These are phyloP conservation scores for Siderastrea siderea DNA, from an alignment of 92 coral and sea anemone genomes.

Conservation along the genomic window DNA sequence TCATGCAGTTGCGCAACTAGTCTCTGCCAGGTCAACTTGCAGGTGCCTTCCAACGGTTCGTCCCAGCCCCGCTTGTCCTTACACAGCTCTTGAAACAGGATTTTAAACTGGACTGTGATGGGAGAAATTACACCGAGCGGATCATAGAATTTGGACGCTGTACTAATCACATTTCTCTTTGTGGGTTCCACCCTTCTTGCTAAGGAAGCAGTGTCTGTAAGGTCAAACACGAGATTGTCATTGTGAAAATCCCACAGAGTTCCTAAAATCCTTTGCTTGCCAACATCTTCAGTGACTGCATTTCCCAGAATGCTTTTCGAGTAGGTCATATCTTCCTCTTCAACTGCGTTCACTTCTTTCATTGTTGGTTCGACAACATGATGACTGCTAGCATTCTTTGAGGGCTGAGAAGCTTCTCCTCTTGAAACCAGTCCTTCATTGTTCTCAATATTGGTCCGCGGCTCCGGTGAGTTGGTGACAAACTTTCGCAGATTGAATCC, in stretches of 20 bases:
- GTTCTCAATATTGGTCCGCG: not conserved
- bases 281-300: too few relatives aligned
- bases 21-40: not conserved
- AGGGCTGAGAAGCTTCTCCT: not conserved
- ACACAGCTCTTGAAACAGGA: not conserved
- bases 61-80: constrained; percentile 44
- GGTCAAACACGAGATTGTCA: constrained; percentile 49
- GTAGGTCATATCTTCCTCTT: constrained; percentile 44
- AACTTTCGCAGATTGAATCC: too few relatives aligned
- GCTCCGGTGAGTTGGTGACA: not conserved
- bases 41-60: constrained; percentile 12
- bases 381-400: not conserved
- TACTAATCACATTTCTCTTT: not conserved
- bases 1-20: not conserved
- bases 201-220: not conserved
- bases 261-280: too few relatives aligned
- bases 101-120: too few relatives aligned
- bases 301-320: not conserved
- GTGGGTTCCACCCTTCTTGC: not conserved
- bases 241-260: not conserved
- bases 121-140: constrained; percentile 12
- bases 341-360: not conserved
- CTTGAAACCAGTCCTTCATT: not conserved
- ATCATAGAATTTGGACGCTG: constrained; percentile 6
- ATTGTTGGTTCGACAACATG: not conserved